Evolutionary conservation across 2,113 vertebrate species (phyloP), one percentile per base, ranked within the genome.

Genomic region (Peromyscus polionotus): DNA sequence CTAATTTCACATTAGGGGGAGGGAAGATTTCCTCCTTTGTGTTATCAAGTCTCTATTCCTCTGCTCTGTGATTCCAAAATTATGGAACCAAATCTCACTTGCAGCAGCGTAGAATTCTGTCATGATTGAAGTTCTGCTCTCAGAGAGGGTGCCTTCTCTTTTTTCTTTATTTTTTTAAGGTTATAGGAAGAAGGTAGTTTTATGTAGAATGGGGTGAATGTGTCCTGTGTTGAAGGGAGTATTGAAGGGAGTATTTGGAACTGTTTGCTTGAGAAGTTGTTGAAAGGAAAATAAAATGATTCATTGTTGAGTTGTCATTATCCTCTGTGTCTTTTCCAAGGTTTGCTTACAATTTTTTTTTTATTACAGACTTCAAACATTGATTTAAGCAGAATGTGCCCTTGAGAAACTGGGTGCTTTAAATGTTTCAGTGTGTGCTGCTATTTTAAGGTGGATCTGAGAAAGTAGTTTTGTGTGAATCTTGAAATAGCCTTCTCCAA

Each of bases 241-340:
- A 61, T 84, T 85, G 91, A 86, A 98, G 96, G 95, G 95, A 98
- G 97, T 93, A 36, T 95, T 96, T 94, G 97, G 96, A 98, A 97
- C 84, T 94, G 98, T 65, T 97, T 96, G 97, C 79, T 97, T 77
- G 80, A 97, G 98, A 97, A 98, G 98, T 98, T 95, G 94, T 95
- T 94, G 97, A 98, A 98, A 98, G 91, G 97, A 88, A 98, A 98
- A 98, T 98, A 98, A 95, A 98, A 87, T 98, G 98, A 98, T 98
- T 98, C 98, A 98, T 98, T 98, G 98, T 98, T 92, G 98, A 94
- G 98, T 98, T 98, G 98, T 97, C 98, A 98, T 81, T 98, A 98
- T 70, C 90, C 96, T 96, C 87, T 83, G 98, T 83, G 98, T 98
- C 98, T 91, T 96, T 98, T 98, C 98, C 91, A 96, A 33, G 88